Evolutionary conservation across 2,888 invertebrate species (phyloP), one percentile per base, ranked within the genome.

Genomic region (Seira sanloemensis): DNA sequence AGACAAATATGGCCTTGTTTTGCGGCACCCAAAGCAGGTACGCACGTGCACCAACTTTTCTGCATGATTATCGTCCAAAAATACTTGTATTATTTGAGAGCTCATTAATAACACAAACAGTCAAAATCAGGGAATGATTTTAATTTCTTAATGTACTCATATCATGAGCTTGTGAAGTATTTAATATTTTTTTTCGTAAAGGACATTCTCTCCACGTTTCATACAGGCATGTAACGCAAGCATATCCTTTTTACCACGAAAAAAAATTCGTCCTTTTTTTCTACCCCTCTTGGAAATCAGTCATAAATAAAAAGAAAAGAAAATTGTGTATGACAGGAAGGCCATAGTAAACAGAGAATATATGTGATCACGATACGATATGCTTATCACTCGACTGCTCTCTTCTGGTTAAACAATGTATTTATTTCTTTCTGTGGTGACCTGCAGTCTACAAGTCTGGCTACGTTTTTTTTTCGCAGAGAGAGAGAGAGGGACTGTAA

Each of bases 291-390:
- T 50, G 69, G 25, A 54, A 82, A 83, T 83, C 68, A 74, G 78
- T 83, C 78, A 78, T 83, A 83, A 83, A 83, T 83, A 82, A 82
- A 78, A 72, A 81, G 81, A 50, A 65, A 73, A 75, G 77, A 77
- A 78, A 77, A 83, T 83, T 83, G 78, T 74, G 78, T 78, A 83
- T 74, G 83, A 83, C 78, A 83, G 78, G 74, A 78, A 75, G 37
- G 74, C 65, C 74, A 62, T 66, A 75, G 37, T 62, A 71, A 78
- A 65, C 58, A 69, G 68, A n/a, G 21, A 62, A 50, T n/a, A n/a
- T n/a, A n/a, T n/a, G 62, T 19, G 21, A 2, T 62, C 21, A 12
- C 12, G 62, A 62, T 50, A 50, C 16, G 50, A 50, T 50, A 50
- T 50, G 50, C 50, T 50, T 50, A 50, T 50, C 50, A 50, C 50